Base-by-base conservation (phyloP, 1,140 invertebrate genomes). In the Araneus ventricosus region DNA sequence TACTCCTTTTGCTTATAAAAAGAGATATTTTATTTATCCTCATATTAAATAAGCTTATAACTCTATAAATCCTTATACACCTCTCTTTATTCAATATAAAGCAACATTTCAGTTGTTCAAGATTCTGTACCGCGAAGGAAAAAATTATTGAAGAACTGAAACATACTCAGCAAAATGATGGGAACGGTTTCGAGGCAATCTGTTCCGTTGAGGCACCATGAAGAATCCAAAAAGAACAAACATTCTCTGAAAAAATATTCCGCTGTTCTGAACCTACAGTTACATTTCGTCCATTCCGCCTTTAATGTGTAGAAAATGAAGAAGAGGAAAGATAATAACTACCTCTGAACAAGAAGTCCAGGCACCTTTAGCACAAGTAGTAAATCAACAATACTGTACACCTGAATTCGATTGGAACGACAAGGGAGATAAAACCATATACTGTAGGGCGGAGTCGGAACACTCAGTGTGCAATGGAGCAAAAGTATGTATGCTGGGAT, bases 401-500 rank as follows among this genome's bases (percentile, higher is more conserved):
- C 70, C 70, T 37, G 70, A 75, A 75, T 75, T 75, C 70, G 30
- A 75, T 75, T 75, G 70, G 20, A 22, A n/a, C n/a, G 30, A 17
- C 20, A 75, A 22, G 30, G 20, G 6, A 75, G 70, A 75, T 75
- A 37, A 30, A 52, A 52, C 45, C 10, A 52, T 52, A 14, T 7
- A 6, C 10, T 10, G 20, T 27, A 37, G 30, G 20, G 34, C 3
- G 30, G 20, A 34, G 30, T 17, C 0, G 63, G 6, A 20, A 14
- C 17, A 75, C 14, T 82, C 70, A 67, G 86, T 30, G 57, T 41
- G 86, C 57, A 88, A 41, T 88, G 86, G 34, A 88, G 86, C 61
- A 88, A 70, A 24, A n/a, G 27, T 24, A 34, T 34, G 61, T 27
- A 70, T 37, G n/a, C 30, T 37, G 61, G 41, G 41, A 17, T 82